Percentiles rank a stretch among this genome's conserved stretches.
Evolutionary conservation across 1,140 invertebrate genomes (phyloP).

Genomic region (Orchesella cincta): DNA sequence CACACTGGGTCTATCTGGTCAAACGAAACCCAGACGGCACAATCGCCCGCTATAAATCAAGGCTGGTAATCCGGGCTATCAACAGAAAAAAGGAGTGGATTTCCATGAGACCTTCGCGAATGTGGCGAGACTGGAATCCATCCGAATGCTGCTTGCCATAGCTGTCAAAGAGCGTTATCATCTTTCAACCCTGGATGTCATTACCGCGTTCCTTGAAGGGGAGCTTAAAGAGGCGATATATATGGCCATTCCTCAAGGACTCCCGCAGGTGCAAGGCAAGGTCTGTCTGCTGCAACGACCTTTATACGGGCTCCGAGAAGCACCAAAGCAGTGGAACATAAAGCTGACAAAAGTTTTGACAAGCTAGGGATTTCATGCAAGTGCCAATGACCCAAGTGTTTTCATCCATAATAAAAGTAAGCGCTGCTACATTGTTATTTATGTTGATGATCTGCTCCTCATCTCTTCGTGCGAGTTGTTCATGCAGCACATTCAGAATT

Average conservation of each 20-base stretch:
- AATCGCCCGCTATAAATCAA: constrained; percentile 53
- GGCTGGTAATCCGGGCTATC: constrained; percentile 56
- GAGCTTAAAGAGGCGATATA: constrained; percentile 53
- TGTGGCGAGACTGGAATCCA: constrained; percentile 51
- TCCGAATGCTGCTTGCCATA: constrained; percentile 52
- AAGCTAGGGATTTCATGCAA: not conserved
- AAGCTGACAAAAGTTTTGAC: not conserved
- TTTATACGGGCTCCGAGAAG: constrained; percentile 58
- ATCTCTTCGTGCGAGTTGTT: constrained; percentile 47
- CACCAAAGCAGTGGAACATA: constrained; percentile 55
- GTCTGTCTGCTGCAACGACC: constrained; percentile 53
- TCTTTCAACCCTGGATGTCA: constrained; percentile 53
- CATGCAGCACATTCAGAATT: constrained; percentile 49
- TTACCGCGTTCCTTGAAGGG: constrained; percentile 53
- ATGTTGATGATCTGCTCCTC: constrained; percentile 56
- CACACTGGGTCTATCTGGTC: constrained; percentile 47
- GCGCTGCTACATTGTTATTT: constrained; percentile 50
- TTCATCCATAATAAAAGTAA: constrained; percentile 31
- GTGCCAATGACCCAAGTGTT: constrained; percentile 3
- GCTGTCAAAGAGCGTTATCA: constrained; percentile 43
- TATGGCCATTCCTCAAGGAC: constrained; percentile 51
- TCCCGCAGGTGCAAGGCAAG: not conserved
- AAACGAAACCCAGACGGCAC: constrained; percentile 32
- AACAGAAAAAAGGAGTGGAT: constrained; percentile 52
- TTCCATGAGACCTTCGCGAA: constrained; percentile 55